phyloP scores from a whole-genome alignment of 53 echinoderm and acorn worm genomes.

The Patiria pectinifera region DNA sequence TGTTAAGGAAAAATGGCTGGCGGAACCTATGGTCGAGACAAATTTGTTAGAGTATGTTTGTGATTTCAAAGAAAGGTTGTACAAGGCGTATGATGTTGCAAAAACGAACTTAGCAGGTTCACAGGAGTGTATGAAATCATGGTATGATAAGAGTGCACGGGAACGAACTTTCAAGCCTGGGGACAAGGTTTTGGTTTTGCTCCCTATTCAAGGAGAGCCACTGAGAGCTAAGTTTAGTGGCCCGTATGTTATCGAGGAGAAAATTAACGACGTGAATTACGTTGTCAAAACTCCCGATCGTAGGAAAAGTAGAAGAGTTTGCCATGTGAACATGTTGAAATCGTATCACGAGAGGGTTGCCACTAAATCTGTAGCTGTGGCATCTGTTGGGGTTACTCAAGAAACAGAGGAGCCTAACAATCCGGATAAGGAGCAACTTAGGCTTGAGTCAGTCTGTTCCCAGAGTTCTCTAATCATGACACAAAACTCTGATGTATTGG shows the following conservation, averaged over 20 bases:
- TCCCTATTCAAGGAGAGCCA: constrained; percentile 70
- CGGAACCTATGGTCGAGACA: background rate
- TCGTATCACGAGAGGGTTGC: constrained; percentile 27
- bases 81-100: constrained; percentile 61
- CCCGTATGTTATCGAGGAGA: constrained; percentile 62
- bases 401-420: no score
- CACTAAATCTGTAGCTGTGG: no score
- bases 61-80: constrained; percentile 51
- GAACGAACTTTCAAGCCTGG: constrained; percentile 64
- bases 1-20: constrained; percentile 57
- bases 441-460: no score
- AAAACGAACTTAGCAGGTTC: constrained; percentile 5
- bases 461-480: background rate
- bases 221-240: constrained; percentile 70
- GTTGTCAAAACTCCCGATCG: constrained; percentile 74
- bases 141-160: constrained; percentile 65
- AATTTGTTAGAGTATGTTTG: constrained; percentile 57
- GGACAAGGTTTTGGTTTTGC: constrained; percentile 67
- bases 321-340: constrained; percentile 78
- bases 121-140: constrained; percentile 61
- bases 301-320: constrained; percentile 57
- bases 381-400: no score
- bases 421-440: no score
- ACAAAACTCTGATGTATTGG: constrained; percentile 45
- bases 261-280: constrained; percentile 66